phyloP scores from a whole-genome alignment of 2,888 invertebrate genomes.

The Dilophus febrilis region DNA sequence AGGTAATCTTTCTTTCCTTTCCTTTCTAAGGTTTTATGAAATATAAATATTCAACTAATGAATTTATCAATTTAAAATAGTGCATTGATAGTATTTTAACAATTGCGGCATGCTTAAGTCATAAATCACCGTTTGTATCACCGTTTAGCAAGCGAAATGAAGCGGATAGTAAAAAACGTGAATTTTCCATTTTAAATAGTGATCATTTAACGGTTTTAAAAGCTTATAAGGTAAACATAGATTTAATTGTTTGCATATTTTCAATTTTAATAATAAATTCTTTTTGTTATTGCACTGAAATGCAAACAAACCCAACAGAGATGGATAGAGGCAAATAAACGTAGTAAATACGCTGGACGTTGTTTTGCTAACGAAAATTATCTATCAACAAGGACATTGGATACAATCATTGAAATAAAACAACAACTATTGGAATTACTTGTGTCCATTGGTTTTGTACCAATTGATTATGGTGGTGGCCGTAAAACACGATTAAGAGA shows the following conservation, averaged over 20 bases:
- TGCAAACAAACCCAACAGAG: slow-evolving; percentile 36
- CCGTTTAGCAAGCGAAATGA: slow-evolving; percentile 55
- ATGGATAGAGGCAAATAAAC: slow-evolving; percentile 57
- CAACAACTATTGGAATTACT: slow-evolving; percentile 59
- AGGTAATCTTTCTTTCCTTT: slow-evolving; percentile 9
- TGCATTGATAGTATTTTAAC: slow-evolving; percentile 86
- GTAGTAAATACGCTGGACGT: slow-evolving; percentile 51
- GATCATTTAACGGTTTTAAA: slow-evolving; percentile 77
- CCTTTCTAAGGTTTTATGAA: not conserved
- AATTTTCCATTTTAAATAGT: slow-evolving; percentile 62
- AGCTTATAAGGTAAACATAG: slow-evolving; percentile 69
- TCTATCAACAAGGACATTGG: slow-evolving; percentile 62
- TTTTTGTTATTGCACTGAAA: not conserved
- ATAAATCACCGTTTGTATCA: slow-evolving; percentile 60
- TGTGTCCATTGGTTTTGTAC: slow-evolving; percentile 63
- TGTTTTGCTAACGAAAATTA: slow-evolving; percentile 71
- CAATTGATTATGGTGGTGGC: slow-evolving; percentile 40
- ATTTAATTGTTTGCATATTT: no score
- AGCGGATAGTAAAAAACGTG: slow-evolving; percentile 52
- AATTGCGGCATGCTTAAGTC: slow-evolving; percentile 68
- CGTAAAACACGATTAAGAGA: slow-evolving; percentile 38
- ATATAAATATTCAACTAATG: not conserved
- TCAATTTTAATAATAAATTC: slow-evolving; percentile 1
- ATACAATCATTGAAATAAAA: slow-evolving; percentile 76
- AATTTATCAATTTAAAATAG: slow-evolving; percentile 25